Base-by-base conservation (phyloP, 2,888 invertebrate genomes). In the Zeuzera pyrina region DNA sequence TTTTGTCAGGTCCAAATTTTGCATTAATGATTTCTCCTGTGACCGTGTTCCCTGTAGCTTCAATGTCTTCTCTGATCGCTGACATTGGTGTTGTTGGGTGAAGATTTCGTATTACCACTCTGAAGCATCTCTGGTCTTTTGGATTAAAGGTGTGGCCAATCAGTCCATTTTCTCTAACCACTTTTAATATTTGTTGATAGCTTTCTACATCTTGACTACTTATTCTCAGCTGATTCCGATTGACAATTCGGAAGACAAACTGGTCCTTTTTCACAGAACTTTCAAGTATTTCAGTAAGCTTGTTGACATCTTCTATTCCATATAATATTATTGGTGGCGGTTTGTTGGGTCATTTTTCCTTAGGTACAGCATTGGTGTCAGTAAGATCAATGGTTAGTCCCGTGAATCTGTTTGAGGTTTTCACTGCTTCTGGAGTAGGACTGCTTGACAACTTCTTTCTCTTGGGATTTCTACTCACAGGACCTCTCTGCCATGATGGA, bases 201-300 rank as follows among this genome's bases (percentile, higher is more conserved):
- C n/a, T n/a, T n/a, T n/a, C n/a, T n/a, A n/a, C n/a, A n/a, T n/a
- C n/a, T n/a, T n/a, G n/a, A n/a, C n/a, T n/a, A 7, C 11, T 33
- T n/a, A 39, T 27, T 26, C 35, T 41, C 5, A 41, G 31, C 26
- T 41, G 36, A n/a, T 36, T 40, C 31, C 21, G 30, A 12, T 38
- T 39, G 3, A 36, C 16, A n/a, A 41, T 39, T 33, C 33, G 31
- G 15, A 22, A 36, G 1, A 15, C 31, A 10, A 38, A 34, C 6
- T 31, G 12, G 11, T 25, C 10, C n/a, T n/a, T n/a, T n/a, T n/a
- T n/a, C n/a, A n/a, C n/a, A n/a, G n/a, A n/a, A n/a, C n/a, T n/a
- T n/a, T n/a, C n/a, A n/a, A n/a, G n/a, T n/a, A n/a, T n/a, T n/a
- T n/a, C n/a, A n/a, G n/a, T n/a, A n/a, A n/a, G 29, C 14, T 37